These are phyloP conservation scores for Melieria picta DNA, from an alignment of 2,888 invertebrate species.

Conservation along the genomic window DNA sequence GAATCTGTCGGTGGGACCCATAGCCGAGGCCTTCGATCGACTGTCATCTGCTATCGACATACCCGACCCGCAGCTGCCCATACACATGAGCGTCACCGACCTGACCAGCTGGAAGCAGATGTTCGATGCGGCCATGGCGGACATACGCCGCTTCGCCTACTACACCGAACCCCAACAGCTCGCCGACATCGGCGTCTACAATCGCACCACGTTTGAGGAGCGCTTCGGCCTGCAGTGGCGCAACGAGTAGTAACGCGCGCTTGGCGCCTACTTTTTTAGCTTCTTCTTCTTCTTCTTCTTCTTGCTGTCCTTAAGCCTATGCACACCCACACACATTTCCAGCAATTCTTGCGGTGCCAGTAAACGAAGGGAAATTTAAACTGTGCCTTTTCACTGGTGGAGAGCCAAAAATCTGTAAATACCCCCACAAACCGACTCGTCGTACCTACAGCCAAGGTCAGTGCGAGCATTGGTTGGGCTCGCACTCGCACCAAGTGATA, in stretches of 20 bases:
- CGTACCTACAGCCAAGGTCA: too few species aligned
- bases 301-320: neutral
- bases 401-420: neutral
- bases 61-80: constrained; percentile 57
- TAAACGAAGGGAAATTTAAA: constrained; percentile 15
- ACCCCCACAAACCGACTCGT: neutral
- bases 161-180: constrained; percentile 56
- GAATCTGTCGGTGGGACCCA: constrained; percentile 56
- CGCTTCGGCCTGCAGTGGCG: constrained; percentile 55
- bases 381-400: constrained; percentile 26
- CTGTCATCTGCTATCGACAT: constrained; percentile 56
- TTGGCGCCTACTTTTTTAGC: neutral
- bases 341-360: too few species aligned
- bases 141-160: constrained; percentile 54
- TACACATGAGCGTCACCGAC: constrained; percentile 59
- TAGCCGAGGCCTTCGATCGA: constrained; percentile 55
- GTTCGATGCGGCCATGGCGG: constrained; percentile 56
- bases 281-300: neutral
- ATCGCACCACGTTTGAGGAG: constrained; percentile 55
- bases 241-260: constrained; percentile 10
- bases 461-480: neutral
- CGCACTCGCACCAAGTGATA: neutral
- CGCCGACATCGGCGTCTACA: constrained; percentile 56
- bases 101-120: constrained; percentile 60
- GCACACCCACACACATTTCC: too few species aligned